phyloP scores from a whole-genome alignment of 1,140 invertebrate species.

The Trichonephila clavipes region DNA sequence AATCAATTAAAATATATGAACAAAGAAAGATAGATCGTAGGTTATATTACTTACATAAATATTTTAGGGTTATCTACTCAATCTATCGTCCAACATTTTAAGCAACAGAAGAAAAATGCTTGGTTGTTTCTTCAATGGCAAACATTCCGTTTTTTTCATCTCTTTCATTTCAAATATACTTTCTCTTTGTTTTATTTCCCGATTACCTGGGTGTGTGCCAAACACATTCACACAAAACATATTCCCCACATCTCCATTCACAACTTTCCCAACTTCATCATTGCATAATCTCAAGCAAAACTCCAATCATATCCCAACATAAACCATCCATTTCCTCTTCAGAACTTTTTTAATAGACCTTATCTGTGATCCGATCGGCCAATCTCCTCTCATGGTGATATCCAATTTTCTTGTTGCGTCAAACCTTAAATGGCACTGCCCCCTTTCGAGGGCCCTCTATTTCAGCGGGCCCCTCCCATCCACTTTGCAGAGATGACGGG shows the following conservation, averaged over 20 bases:
- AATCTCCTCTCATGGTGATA: constrained; percentile 23
- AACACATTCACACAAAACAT: not conserved
- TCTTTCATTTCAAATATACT: too few relatives aligned
- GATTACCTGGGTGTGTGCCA: too few relatives aligned
- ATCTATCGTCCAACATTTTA: too few relatives aligned
- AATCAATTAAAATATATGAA: too few relatives aligned
- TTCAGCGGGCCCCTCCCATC: constrained; percentile 17
- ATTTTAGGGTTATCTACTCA: too few relatives aligned
- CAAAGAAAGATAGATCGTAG: too few relatives aligned
- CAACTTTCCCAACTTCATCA: too few relatives aligned
- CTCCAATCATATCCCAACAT: constrained; percentile 2
- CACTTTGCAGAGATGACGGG: constrained; percentile 9
- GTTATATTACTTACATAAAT: too few relatives aligned
- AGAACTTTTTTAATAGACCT: constrained; percentile 24
- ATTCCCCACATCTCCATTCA: not conserved
- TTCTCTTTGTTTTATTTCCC: too few relatives aligned
- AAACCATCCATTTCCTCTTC: constrained; percentile 23
- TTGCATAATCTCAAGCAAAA: not conserved
- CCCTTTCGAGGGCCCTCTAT: not conserved
- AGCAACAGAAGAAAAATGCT: too few relatives aligned
- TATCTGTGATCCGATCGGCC: constrained; percentile 1
- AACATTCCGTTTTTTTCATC: too few relatives aligned
- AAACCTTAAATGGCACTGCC: constrained; percentile 25
- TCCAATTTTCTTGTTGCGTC: constrained; percentile 33
- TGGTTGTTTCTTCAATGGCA: too few relatives aligned